Conservation (phyloP, 2,113 vertebrate species). For the Suncus etruscus region DNA sequence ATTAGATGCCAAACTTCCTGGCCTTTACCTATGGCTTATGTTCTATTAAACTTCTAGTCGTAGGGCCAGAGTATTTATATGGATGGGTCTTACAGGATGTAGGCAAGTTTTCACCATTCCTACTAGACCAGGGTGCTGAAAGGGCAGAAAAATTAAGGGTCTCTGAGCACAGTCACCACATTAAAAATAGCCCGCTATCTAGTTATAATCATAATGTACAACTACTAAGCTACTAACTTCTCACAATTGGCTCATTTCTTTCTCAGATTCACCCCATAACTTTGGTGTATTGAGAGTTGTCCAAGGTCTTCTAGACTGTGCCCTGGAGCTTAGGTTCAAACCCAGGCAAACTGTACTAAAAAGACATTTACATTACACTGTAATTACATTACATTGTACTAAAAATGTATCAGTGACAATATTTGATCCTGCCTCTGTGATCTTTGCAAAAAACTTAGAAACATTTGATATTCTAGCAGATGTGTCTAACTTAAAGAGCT, state of each 20-base stretch:
- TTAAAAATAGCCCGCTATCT: neutral
- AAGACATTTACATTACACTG: too few species aligned
- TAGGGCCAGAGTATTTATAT: neutral
- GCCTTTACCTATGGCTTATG: slow-evolving; percentile 20
- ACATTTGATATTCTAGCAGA: neutral
- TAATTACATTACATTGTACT: neutral
- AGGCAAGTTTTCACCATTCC: neutral
- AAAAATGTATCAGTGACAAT: neutral
- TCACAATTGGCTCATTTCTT: neutral
- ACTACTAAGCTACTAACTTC: neutral
- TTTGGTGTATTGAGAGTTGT: neutral
- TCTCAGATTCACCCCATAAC: neutral
- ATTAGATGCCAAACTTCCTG: neutral
- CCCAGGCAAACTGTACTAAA: neutral
- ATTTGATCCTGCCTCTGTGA: neutral
- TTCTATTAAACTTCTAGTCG: neutral
- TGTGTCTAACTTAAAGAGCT: slow-evolving; percentile 5
- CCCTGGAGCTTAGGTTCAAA: neutral
- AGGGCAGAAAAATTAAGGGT: neutral
- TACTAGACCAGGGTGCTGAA: neutral
- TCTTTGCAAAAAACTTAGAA: neutral
- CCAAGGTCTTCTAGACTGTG: neutral
- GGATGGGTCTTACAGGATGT: neutral
- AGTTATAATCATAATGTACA: neutral
- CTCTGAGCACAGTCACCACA: neutral